Base-by-base conservation (phyloP, 2,797 vertebrate genomes). In the Typhlichthys subterraneus region DNA sequence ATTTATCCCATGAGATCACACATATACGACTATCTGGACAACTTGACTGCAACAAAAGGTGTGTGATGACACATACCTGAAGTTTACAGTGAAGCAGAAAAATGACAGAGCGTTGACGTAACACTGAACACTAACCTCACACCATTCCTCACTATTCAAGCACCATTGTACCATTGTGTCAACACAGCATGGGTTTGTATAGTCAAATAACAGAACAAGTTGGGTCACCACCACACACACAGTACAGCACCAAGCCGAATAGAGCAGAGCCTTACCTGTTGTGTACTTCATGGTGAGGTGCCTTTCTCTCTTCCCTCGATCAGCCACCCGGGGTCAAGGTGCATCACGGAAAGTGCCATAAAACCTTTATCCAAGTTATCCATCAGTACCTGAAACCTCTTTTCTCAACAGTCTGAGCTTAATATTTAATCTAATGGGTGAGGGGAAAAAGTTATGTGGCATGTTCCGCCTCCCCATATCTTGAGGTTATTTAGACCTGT, bases 391-490 rank as follows among this genome's bases (percentile, higher is more conserved):
- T 76, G 65, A 78, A 78, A 59, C 29, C 77, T 76, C 70, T 75
- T 75, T 70, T 53, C 63, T 74, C 57, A 65, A 59, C 47, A 72
- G 15, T 53, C n/a, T 55, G 5, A 64, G 92, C 89, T 95, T 95
- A 95, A 94, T 91, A 85, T 93, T 95, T 91, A 92, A 95, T 90
- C 84, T 1, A 45, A 19, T 13, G 12, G 31, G 65, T 14, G 49
- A 65, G 15, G 15, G 38, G 65, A 19, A 51, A 58, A 46, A 61
- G 14, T 62, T 57, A 42, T 23, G 59, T 31, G 54, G 45, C n/a
- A 19, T 59, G 59, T 53, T 15, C 33, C 53, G 2, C 12, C 17
- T 14, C 14, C 12, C 45, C 15, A 17, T 10, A 45, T 57, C 23
- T 11, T 31, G 12, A 48, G n/a, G 38, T 15, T 9, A 15, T 3